These are phyloP conservation scores for Archips crataeganus DNA, from an alignment of 2,888 invertebrate species.

Conservation along the genomic window DNA sequence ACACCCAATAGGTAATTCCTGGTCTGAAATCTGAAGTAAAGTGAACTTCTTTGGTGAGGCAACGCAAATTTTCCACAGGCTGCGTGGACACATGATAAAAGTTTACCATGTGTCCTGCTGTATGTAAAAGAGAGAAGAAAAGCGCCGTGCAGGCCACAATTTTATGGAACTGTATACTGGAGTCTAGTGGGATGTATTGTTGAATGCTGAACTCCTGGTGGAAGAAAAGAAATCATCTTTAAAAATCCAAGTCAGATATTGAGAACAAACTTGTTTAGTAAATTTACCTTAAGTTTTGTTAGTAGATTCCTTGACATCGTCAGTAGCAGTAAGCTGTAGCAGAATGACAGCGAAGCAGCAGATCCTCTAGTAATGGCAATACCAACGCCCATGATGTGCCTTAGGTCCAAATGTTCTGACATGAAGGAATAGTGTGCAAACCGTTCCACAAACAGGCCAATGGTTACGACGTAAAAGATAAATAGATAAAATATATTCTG, in stretches of 20 bases:
- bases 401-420: conserved; percentile 97
- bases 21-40: conserved; percentile 98
- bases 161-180: conserved; percentile 98
- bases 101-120: conserved; percentile 97
- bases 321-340: conserved; percentile 95
- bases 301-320: conserved; percentile 97
- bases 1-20: conserved; percentile 97
- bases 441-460: conserved; percentile 96
- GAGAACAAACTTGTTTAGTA: conserved; percentile 47
- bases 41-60: conserved; percentile 96
- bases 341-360: conserved; percentile 97
- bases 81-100: conserved; percentile 99
- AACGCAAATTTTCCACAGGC: conserved; percentile 95
- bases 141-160: conserved; percentile 97
- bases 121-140: conserved; percentile 96
- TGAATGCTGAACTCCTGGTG: conserved; percentile 94
- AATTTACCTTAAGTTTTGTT: conserved; percentile 92
- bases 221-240: neutral
- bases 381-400: conserved; percentile 98
- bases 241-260: no score
- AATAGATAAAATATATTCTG: conserved; percentile 98
- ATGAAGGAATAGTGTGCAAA: conserved; percentile 98
- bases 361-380: conserved; percentile 98
- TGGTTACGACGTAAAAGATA: conserved; percentile 97
- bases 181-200: conserved; percentile 97